These are phyloP conservation scores for Tetragonula clypearis DNA, from an alignment of 1,140 invertebrate genomes.

Conservation along the genomic window DNA sequence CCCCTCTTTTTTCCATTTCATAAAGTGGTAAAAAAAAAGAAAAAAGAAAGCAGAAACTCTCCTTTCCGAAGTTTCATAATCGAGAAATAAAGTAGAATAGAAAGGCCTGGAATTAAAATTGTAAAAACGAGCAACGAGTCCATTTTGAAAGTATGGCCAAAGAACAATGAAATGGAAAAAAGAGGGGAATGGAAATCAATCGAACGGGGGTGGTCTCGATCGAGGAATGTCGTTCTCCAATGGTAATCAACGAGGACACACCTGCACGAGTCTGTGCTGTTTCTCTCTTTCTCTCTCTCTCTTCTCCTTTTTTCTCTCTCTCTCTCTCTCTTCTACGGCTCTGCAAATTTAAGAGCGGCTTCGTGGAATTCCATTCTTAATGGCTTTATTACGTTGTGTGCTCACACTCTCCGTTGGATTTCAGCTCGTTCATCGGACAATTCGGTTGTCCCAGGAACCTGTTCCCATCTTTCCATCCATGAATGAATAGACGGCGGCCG, in stretches of 20 bases:
- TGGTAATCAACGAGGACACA: slow-evolving; percentile 16
- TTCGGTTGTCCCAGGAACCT: slow-evolving; percentile 35
- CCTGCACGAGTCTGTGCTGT: not conserved
- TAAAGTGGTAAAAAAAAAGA: too few relatives aligned
- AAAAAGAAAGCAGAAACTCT: too few relatives aligned
- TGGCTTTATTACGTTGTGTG: slow-evolving; percentile 40
- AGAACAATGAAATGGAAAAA: not conserved
- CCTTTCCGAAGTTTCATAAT: too few relatives aligned
- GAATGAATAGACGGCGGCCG: slow-evolving; percentile 37
- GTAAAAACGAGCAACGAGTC: not conserved
- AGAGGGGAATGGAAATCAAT: not conserved
- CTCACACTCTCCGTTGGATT: slow-evolving; percentile 7
- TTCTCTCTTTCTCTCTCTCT: not conserved
- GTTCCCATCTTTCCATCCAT: slow-evolving; percentile 41
- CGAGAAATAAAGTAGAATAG: not conserved
- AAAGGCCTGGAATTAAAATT: not conserved
- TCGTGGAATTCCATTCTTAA: slow-evolving; percentile 50
- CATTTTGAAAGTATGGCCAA: not conserved
- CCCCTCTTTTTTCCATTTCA: too few relatives aligned
- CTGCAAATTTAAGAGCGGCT: slow-evolving; percentile 44
- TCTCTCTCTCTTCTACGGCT: not conserved
- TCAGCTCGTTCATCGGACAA: slow-evolving; percentile 21
- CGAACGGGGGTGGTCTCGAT: not conserved
- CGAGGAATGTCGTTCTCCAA: not conserved
- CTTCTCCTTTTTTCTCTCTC: too few relatives aligned